These are phyloP conservation scores for Drosophila siamana DNA, from an alignment of 2,888 invertebrate genomes.

Conservation along the genomic window DNA sequence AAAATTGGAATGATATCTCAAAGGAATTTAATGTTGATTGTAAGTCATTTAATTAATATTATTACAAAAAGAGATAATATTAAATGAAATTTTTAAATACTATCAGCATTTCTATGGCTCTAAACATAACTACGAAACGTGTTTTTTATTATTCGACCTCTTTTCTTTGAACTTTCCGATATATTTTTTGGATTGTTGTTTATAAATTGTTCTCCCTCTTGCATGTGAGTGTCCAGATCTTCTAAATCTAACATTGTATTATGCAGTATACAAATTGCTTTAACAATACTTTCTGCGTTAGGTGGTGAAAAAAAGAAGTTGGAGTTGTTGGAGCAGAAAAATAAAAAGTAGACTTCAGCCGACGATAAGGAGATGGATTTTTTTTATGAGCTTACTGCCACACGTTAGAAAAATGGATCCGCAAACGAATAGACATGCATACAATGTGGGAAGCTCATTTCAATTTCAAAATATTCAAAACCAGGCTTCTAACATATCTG, in stretches of 20 bases:
- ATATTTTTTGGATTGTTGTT: slow-evolving; percentile 5
- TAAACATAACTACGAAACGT: slow-evolving; percentile 8
- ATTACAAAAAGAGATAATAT: slow-evolving; percentile 8
- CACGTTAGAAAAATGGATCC: too few relatives aligned
- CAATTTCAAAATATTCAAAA: neutral
- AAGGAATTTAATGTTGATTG: slow-evolving; percentile 24
- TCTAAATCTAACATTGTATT: slow-evolving; percentile 2
- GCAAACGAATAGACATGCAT: neutral
- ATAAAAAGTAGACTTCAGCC: too few relatives aligned
- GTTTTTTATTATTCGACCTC: slow-evolving; percentile 9
- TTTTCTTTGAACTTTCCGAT: slow-evolving; percentile 12
- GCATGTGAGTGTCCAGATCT: neutral
- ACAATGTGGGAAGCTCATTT: too few relatives aligned
- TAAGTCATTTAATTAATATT: slow-evolving; percentile 33
- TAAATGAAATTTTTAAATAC: slow-evolving; percentile 8
- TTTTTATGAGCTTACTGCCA: too few relatives aligned
- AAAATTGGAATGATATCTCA: slow-evolving; percentile 29
- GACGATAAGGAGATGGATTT: too few relatives aligned
- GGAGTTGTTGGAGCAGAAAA: too few relatives aligned
- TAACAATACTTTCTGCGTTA: slow-evolving; percentile 4
- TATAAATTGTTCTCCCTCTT: slow-evolving; percentile 1
- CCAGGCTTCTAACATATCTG: slow-evolving; percentile 3
- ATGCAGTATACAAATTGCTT: slow-evolving; percentile 4
- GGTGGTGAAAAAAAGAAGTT: too few relatives aligned
- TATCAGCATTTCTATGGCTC: slow-evolving; percentile 5